Conservation (phyloP, 2,888 invertebrate species). For the Celastrina argiolus region DNA sequence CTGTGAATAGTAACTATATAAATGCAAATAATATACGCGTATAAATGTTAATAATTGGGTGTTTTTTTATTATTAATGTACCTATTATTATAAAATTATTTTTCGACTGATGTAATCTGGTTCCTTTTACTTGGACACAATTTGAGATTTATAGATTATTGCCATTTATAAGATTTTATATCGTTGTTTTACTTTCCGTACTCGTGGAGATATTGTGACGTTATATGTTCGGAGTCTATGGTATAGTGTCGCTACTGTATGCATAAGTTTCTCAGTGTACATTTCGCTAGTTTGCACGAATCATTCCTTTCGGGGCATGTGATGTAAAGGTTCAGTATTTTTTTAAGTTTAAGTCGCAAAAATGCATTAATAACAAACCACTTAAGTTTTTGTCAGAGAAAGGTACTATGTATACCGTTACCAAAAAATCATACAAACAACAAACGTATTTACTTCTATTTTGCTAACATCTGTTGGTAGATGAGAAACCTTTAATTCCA, state of each 20-base stretch:
- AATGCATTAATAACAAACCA: too few relatives aligned
- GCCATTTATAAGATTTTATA: slow-evolving; percentile 29
- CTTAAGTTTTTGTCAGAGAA: too few relatives aligned
- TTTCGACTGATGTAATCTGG: slow-evolving; percentile 40
- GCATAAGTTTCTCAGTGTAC: slow-evolving; percentile 45
- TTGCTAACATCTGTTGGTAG: too few relatives aligned
- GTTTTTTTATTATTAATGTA: slow-evolving; percentile 20
- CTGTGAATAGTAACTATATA: slow-evolving; percentile 34
- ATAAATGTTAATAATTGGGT: slow-evolving; percentile 21
- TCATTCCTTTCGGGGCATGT: slow-evolving; percentile 74
- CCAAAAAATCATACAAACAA: too few relatives aligned
- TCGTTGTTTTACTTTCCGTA: slow-evolving; percentile 27
- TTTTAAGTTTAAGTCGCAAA: too few relatives aligned
- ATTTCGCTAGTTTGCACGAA: slow-evolving; percentile 80
- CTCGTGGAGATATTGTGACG: slow-evolving; percentile 21
- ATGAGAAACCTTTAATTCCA: too few relatives aligned
- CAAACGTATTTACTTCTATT: too few relatives aligned
- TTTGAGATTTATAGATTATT: slow-evolving; percentile 29
- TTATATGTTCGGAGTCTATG: slow-evolving; percentile 21
- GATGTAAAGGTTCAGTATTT: slow-evolving; percentile 21
- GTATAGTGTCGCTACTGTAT: slow-evolving; percentile 18
- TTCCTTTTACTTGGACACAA: slow-evolving; percentile 34
- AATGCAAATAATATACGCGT: slow-evolving; percentile 19
- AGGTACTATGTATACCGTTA: too few relatives aligned
- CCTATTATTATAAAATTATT: slow-evolving; percentile 33